A percentile compares a stretch with the other conserved stretches of the same genome.
These are phyloP conservation scores for Leuciscus waleckii DNA, from an alignment of 2,797 vertebrate genomes.

Conservation along the genomic window DNA sequence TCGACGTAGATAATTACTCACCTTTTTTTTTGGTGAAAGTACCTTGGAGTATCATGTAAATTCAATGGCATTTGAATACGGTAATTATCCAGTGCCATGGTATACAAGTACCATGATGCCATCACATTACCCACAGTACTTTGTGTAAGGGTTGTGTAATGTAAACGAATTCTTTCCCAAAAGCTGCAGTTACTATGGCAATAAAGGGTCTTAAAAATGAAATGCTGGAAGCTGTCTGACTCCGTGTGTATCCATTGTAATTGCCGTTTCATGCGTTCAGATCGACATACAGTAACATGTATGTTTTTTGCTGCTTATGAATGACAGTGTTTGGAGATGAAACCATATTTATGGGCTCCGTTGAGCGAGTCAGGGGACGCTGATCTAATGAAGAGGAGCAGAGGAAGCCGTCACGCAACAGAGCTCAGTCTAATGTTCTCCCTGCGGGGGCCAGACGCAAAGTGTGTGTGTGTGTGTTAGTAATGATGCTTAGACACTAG, in stretches of 20 bases:
- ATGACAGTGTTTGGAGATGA: conserved; percentile 35
- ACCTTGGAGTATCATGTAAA: not conserved
- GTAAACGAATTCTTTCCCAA: not conserved
- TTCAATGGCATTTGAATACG: not conserved
- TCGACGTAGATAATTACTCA: not conserved
- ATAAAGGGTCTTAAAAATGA: not conserved
- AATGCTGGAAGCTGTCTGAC: not conserved
- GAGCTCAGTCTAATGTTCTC: conserved; percentile 59
- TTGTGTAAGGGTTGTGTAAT: not conserved
- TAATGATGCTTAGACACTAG: conserved; percentile 25
- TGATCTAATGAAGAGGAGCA: conserved; percentile 58
- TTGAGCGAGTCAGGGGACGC: conserved; percentile 45
- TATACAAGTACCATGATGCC: not conserved
- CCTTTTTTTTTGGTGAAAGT: not conserved
- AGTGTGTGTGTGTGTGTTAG: not conserved
- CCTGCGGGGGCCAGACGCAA: conserved; percentile 43
- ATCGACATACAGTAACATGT: not conserved
- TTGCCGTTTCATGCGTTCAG: not conserved
- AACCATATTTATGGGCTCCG: conserved; percentile 38
- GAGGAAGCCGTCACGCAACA: conserved; percentile 63
- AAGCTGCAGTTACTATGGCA: conserved; percentile 4
- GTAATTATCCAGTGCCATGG: not conserved
- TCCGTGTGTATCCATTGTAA: not conserved
- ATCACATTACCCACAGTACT: not conserved
- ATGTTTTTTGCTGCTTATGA: not conserved